Evolutionary conservation across 1,140 invertebrate species (phyloP), one percentile per base, ranked within the genome.

Genomic region (Drosophila novamexicana): DNA sequence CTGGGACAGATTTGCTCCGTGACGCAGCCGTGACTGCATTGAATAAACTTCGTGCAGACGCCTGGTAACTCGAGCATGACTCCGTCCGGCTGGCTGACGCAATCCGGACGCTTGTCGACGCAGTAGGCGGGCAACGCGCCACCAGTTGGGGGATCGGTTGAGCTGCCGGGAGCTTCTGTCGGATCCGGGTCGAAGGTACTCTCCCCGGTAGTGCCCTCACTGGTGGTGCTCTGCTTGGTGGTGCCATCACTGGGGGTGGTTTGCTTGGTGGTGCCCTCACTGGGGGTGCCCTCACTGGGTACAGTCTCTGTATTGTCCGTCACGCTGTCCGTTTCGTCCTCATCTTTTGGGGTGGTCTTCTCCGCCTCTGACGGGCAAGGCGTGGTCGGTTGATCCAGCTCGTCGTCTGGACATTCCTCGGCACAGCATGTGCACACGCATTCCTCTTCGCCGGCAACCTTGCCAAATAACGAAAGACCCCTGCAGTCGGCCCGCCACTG

Each of bases 401-500:
- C 53, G 1, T 18, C 39, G 7, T 22, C 50, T 2, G 45, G 37
- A 22, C 83, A 88, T 45, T 83, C 73, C 7, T 80, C 70, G 7
- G 56, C 79, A 39, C 83, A 88, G 32, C 83, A 88, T 1, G 67
- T 75, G 57, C 83, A 88, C 14, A 47, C 49, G 37, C 83, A 88
- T 7, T 70, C 67, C 7, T 73, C 77, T 12, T 58, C 64, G 8
- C 1, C n/a, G 9, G 29, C 29, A 9, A 53, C 22, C 29, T 7
- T 57, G n/a, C 62, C 78, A 16, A 81, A 81, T 5, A 73, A 45
- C 4, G 50, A 62, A 0, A 80, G 44, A 10, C 64, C 64, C 7
- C 44, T 52, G 53, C 83, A 88, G 7, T 66, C 79, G 14, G 84
- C 83, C 29, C 83, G 67, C 84, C 83, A 89, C 42, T 89, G 84